Conservation (phyloP, 1,140 invertebrate species). For the Eumaeus atala region DNA sequence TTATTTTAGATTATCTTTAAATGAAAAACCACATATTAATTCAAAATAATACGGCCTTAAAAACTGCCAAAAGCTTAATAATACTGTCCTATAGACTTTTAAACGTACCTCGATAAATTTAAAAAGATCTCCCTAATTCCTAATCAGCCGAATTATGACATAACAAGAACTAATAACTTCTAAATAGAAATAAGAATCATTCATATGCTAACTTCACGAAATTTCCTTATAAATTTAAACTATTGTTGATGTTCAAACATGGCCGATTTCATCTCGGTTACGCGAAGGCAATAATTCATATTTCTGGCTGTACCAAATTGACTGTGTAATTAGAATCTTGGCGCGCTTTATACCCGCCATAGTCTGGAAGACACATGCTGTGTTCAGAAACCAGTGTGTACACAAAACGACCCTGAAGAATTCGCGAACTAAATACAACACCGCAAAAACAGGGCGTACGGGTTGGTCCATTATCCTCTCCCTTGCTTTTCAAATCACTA, state of each 20-base stretch:
- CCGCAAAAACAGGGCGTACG: constrained; percentile 69
- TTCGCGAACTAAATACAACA: constrained; percentile 69
- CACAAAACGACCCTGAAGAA: constrained; percentile 63
- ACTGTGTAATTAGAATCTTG: constrained; percentile 69
- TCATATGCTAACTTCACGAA: constrained; percentile 51
- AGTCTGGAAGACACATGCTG: constrained; percentile 61
- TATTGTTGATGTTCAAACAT: constrained; percentile 51
- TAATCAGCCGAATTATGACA: constrained; percentile 37
- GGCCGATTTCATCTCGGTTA: constrained; percentile 64
- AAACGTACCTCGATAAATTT: too few species aligned
- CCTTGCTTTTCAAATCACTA: constrained; percentile 65
- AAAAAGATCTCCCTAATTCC: constrained; percentile 28
- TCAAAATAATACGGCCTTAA: too few species aligned
- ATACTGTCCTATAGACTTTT: too few species aligned
- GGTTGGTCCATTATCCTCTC: constrained; percentile 53
- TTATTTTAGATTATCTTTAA: too few species aligned
- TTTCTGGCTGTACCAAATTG: constrained; percentile 66
- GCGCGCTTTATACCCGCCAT: constrained; percentile 45
- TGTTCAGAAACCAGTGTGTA: constrained; percentile 62
- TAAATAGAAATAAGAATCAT: constrained; percentile 37
- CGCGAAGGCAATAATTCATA: constrained; percentile 62
- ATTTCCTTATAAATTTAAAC: constrained; percentile 38
- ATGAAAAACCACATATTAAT: too few species aligned
- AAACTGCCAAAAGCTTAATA: too few species aligned
- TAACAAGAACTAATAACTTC: constrained; percentile 47